Conservation (phyloP, 2,113 vertebrate genomes). For the Hippocampus guttulatus region DNA sequence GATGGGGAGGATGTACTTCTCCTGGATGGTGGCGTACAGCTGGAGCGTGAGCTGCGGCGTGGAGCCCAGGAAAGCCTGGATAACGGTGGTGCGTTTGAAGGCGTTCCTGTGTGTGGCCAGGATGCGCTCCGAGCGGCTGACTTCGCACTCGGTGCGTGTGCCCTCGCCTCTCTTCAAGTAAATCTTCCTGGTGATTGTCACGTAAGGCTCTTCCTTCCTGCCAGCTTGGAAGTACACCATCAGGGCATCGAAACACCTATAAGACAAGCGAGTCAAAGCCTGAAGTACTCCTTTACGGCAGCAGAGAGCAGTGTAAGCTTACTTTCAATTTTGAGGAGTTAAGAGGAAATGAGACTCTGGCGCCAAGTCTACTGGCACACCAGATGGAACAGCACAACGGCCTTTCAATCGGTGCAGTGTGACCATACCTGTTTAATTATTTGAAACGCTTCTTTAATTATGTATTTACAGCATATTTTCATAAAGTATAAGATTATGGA, state of each 20-base stretch:
- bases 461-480: too few species aligned
- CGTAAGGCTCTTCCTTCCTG: conserved; percentile 82
- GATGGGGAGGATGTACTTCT: conserved; percentile 73
- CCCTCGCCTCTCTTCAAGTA: conserved; percentile 73
- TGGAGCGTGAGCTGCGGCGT: conserved; percentile 93
- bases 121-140: conserved; percentile 82
- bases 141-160: conserved; percentile 84
- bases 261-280: conserved; percentile 6
- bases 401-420: too few species aligned
- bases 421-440: too few species aligned
- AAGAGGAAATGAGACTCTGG: too few species aligned
- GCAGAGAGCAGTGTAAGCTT: conserved; percentile 39
- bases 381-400: too few species aligned
- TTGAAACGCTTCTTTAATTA: too few species aligned
- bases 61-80: conserved; percentile 96
- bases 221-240: conserved; percentile 82
- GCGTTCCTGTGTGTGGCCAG: conserved; percentile 86
- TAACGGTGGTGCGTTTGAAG: conserved; percentile 90
- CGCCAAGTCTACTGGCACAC: too few species aligned
- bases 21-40: conserved; percentile 86
- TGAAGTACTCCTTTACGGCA: conserved; percentile 24
- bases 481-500: too few species aligned
- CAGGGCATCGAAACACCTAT: conserved; percentile 91
- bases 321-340: not conserved
- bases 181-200: conserved; percentile 87